phyloP scores from a whole-genome alignment of 2,113 vertebrate genomes.

The Struthidea cinerea region DNA sequence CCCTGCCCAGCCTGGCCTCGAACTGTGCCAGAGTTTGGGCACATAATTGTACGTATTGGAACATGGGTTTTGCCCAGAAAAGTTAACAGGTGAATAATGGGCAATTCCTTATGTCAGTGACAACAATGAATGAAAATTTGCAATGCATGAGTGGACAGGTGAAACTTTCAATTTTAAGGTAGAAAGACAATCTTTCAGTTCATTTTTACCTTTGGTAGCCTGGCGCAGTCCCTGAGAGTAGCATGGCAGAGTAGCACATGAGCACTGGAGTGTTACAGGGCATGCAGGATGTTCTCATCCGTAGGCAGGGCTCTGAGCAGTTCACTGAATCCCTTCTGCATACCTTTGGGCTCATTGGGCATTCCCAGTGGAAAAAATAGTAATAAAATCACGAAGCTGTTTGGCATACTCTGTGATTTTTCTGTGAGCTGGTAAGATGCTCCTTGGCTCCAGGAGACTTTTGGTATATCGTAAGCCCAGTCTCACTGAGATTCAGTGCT shows the following conservation, averaged over 20 bases:
- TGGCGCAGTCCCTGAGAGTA: neutral
- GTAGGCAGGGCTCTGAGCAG: neutral
- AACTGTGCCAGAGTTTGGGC: neutral
- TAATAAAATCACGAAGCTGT: neutral
- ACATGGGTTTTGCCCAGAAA: neutral
- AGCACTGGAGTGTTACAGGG: neutral
- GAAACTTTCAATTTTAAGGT: neutral
- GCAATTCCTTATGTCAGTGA: neutral
- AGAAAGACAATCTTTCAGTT: neutral
- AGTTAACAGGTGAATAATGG: neutral
- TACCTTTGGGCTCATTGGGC: neutral
- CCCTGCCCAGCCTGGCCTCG: neutral
- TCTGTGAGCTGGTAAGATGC: neutral
- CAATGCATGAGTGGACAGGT: neutral
- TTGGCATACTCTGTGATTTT: neutral
- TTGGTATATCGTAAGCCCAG: neutral
- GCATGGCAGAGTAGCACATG: fast-evolving
- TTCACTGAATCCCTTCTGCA: neutral
- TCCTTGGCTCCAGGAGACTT: neutral
- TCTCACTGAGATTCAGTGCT: neutral
- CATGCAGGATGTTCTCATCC: neutral
- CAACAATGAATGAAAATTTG: neutral
- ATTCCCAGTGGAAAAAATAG: neutral
- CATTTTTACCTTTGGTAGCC: neutral
- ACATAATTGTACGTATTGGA: fast-evolving